These are phyloP conservation scores for Scolanthus callimorphus DNA, from an alignment of 92 coral and sea anemone genomes.

Conservation along the genomic window DNA sequence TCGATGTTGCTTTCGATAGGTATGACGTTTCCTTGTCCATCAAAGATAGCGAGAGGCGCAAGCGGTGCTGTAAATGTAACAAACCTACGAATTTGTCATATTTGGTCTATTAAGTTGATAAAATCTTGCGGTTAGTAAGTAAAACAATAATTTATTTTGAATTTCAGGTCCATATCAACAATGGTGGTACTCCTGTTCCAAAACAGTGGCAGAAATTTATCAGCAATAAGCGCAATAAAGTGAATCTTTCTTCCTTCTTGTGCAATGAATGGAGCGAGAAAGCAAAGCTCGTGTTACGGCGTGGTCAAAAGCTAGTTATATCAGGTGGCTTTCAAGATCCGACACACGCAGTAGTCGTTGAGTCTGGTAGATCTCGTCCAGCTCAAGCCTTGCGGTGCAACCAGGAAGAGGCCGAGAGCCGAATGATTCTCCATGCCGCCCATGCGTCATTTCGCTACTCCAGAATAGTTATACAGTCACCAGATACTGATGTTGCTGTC, in stretches of 20 bases:
- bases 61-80: too few relatives aligned
- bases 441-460: constrained; percentile 13
- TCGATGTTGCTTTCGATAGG: constrained; percentile 33
- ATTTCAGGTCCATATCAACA: constrained; percentile 39
- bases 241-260: constrained; percentile 30
- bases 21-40: constrained; percentile 19
- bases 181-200: constrained; percentile 45
- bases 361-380: neutral
- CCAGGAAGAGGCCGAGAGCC: too few relatives aligned
- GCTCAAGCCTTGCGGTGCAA: constrained; percentile 4
- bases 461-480: constrained; percentile 45
- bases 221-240: constrained; percentile 34
- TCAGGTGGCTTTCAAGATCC: constrained; percentile 64
- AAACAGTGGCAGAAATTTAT: constrained; percentile 50
- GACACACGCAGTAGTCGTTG: constrained; percentile 28
- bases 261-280: constrained; percentile 36
- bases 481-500: constrained; percentile 39
- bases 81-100: too few relatives aligned
- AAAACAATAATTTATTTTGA: too few relatives aligned
- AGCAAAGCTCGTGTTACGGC: constrained; percentile 25
- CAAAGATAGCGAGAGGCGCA: constrained; percentile 32
- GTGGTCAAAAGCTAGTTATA: constrained; percentile 48
- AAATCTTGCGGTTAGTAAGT: too few relatives aligned
- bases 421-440: constrained; percentile 32
- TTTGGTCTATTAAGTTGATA: too few relatives aligned